phyloP scores from a whole-genome alignment of 2,888 invertebrate genomes.

The Odiellus spinosus region DNA sequence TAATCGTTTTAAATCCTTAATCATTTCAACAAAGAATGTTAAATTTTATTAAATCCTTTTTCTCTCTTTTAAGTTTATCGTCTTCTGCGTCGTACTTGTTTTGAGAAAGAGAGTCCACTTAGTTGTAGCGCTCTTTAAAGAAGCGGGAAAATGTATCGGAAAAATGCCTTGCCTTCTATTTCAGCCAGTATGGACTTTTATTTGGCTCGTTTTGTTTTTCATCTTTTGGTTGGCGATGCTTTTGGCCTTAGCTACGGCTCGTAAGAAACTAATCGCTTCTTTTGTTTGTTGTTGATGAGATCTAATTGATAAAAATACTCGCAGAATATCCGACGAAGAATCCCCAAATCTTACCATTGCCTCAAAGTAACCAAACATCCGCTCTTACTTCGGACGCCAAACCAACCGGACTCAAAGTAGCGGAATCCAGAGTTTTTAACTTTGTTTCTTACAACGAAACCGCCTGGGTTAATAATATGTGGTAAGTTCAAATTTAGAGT shows the following conservation, averaged over 20 bases:
- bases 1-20: slow-evolving; percentile 3
- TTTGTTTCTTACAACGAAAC: slow-evolving; percentile 9
- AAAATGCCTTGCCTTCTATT: slow-evolving; percentile 67
- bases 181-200: slow-evolving; percentile 52
- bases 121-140: slow-evolving; percentile 67
- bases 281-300: not conserved
- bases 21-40: too few species aligned
- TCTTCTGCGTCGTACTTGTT: slow-evolving; percentile 33
- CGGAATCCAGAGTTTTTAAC: too few species aligned
- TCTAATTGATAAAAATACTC: too few species aligned
- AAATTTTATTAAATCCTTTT: too few species aligned
- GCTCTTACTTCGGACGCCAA: too few species aligned
- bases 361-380: too few species aligned
- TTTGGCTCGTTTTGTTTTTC: slow-evolving; percentile 58
- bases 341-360: too few species aligned
- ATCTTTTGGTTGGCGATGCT: slow-evolving; percentile 73
- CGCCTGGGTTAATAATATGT: slow-evolving; percentile 72
- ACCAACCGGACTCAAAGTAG: too few species aligned
- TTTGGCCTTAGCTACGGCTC: slow-evolving; percentile 44
- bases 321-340: too few species aligned
- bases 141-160: slow-evolving; percentile 72
- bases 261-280: not conserved
- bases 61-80: too few species aligned
- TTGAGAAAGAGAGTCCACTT: slow-evolving; percentile 66
- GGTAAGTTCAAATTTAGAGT: too few species aligned